Evolutionary conservation across 2,113 vertebrate species (phyloP).

Genomic region (Macroglossus sobrinus): DNA sequence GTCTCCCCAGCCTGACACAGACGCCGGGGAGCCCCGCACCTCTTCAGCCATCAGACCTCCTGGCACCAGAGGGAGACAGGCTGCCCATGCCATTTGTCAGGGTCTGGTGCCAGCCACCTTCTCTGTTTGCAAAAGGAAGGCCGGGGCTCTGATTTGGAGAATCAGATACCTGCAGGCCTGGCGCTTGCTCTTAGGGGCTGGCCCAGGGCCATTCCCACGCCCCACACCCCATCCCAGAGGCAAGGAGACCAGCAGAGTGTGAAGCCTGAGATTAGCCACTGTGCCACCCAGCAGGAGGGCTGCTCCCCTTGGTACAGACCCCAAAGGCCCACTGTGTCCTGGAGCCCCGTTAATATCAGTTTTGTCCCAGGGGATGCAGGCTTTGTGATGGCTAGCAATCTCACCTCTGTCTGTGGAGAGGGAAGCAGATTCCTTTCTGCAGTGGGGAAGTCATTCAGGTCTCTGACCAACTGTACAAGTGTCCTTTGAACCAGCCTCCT

Average conservation of each 20-base stretch:
- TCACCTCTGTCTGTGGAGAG: background rate
- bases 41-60: slow-evolving; percentile 82
- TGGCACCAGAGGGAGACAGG: slow-evolving; percentile 80
- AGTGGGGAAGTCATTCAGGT: too few species aligned
- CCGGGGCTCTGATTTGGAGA: slow-evolving; percentile 69
- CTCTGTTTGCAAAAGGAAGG: slow-evolving; percentile 78
- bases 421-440: background rate
- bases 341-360: background rate
- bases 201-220: background rate
- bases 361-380: background rate
- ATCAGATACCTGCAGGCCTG: slow-evolving; percentile 71
- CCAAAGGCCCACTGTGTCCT: background rate
- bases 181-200: slow-evolving; percentile 60
- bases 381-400: background rate
- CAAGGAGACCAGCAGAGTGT: slow-evolving; percentile 10
- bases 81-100: slow-evolving; percentile 73
- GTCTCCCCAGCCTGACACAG: slow-evolving; percentile 74
- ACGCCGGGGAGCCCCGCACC: slow-evolving; percentile 65
- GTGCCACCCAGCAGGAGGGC: background rate
- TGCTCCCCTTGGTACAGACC: background rate
- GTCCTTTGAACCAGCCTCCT: background rate
- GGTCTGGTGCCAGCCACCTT: slow-evolving; percentile 80
- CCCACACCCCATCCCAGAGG: background rate
- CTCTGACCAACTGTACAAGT: background rate
- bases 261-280: background rate